Base-by-base conservation (phyloP, 2,113 vertebrate genomes). In the Tetrax tetrax region DNA sequence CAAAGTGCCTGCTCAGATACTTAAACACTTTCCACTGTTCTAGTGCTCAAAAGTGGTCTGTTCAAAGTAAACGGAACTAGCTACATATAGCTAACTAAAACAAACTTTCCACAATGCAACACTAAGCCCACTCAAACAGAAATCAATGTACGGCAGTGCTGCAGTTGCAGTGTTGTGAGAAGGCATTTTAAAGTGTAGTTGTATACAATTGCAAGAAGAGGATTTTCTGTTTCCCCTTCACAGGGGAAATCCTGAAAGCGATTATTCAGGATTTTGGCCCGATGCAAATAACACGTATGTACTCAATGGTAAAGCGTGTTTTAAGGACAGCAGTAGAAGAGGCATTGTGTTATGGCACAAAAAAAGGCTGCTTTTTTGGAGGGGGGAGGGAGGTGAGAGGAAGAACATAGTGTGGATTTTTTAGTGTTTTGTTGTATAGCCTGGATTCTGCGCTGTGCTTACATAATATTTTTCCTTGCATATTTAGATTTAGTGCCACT, bases 11-110 rank as follows among this genome's bases (percentile, higher is more conserved):
- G 72, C 78, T 87, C 92, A 80, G 88, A 96, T 90, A 77, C 76
- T 90, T 71, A 72, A 94, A 76, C 45, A 38, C 71, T 95, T 96
- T 82, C 69, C 54, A 70, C 38, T 47, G 29, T 83, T 91, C 37
- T 23, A 53, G 53, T 16, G 23, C 88, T 91, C 66, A 61, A 31
- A 74, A 80, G 72, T 47, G 51, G n/a, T 60, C 77, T 84, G 57
- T 87, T 78, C 72, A 90, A 89, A 77, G 83, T 43, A 90, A 94
- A 91, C 43, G 27, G 82, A 93, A 79, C 91, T 64, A 94, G 89
- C 91, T 93, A 60, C 61, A 14, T 33, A 19, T 5, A 37, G 12
- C 16, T 43, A 43, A 43, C 41, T 43, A 43, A 43, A 43, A 43
- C 41, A 43, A 43, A 22, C 37, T 65, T 85, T 53, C 65, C 48